Evolutionary conservation across 2,113 vertebrate genomes (phyloP).

Genomic region (Notechis scutatus): DNA sequence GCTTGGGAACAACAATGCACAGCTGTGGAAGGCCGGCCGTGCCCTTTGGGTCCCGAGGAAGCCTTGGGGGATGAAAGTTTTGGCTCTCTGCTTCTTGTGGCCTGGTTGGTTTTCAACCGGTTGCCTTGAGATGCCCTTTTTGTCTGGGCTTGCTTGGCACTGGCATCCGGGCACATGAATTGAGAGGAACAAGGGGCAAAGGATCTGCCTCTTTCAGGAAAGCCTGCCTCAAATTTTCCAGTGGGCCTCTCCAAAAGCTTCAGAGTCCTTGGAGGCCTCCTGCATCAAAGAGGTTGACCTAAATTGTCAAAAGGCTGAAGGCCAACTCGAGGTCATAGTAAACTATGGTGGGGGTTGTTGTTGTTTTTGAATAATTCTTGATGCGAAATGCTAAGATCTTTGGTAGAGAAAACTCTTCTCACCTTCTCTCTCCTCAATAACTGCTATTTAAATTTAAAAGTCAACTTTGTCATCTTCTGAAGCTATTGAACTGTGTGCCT

Average conservation of each 20-base stretch:
- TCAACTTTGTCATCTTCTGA: not conserved
- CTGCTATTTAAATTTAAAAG: not conserved
- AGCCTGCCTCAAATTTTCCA: not conserved
- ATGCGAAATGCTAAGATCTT: not conserved
- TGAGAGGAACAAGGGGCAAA: not conserved
- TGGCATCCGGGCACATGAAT: not conserved
- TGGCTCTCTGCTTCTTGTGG: not conserved
- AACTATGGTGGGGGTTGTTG: not conserved
- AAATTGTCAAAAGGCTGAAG: not conserved
- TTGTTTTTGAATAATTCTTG: not conserved
- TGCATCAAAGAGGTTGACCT: not conserved
- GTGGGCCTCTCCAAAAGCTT: not conserved
- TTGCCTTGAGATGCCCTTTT: not conserved
- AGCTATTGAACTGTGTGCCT: not conserved
- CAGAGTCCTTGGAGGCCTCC: not conserved
- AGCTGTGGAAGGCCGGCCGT: not conserved
- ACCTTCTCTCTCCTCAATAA: not conserved
- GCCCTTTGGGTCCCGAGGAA: not conserved
- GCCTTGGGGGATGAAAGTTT: not conserved
- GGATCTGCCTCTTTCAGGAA: not conserved
- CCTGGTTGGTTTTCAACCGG: not conserved
- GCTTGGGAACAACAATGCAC: not conserved
- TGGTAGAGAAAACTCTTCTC: not conserved
- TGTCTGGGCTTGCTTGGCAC: not conserved
- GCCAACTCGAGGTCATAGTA: not conserved